A percentile compares a stretch with the other conserved stretches of the same genome.
Evolutionary conservation across 35 echinoderm and acorn worm genomes (phyloP).

Genomic region (Amphiura filiformis): DNA sequence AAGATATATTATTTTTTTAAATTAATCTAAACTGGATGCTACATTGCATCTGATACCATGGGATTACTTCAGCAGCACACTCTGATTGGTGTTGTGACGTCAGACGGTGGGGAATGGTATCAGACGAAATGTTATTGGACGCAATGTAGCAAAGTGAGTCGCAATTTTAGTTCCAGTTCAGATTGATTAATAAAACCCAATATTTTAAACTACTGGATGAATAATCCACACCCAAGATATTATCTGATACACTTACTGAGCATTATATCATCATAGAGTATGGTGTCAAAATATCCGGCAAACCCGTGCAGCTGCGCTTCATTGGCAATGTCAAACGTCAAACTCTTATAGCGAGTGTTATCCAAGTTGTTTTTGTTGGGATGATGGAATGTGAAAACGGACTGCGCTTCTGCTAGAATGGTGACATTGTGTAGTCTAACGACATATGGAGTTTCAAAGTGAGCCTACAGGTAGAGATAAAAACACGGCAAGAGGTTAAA

Average conservation of each 20-base stretch:
- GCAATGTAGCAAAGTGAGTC: no score
- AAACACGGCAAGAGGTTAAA: not conserved
- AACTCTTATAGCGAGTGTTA: conserved; percentile 77
- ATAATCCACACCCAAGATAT: no score
- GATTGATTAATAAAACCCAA: no score
- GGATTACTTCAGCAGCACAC: no score
- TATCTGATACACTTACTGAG: conserved; percentile 97
- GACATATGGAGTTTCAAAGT: conserved; percentile 98
- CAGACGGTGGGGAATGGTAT: no score
- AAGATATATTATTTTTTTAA: no score
- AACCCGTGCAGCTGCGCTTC: conserved; percentile 89
- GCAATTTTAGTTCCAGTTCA: no score
- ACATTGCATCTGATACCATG: no score
- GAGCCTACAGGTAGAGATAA: conserved; percentile 53
- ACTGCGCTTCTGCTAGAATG: conserved; percentile 69
- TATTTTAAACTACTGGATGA: no score
- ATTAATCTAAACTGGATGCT: no score
- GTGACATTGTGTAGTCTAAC: conserved; percentile 92
- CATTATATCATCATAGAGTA: conserved; percentile 88
- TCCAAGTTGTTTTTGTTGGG: conserved; percentile 68
- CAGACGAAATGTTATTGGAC: no score
- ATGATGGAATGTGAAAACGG: conserved; percentile 84
- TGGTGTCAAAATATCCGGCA: conserved; percentile 98
- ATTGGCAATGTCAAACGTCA: conserved; percentile 66
- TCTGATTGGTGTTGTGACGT: no score